Base-by-base conservation (phyloP, 2,113 vertebrate genomes). In the Amphiprion ocellaris region DNA sequence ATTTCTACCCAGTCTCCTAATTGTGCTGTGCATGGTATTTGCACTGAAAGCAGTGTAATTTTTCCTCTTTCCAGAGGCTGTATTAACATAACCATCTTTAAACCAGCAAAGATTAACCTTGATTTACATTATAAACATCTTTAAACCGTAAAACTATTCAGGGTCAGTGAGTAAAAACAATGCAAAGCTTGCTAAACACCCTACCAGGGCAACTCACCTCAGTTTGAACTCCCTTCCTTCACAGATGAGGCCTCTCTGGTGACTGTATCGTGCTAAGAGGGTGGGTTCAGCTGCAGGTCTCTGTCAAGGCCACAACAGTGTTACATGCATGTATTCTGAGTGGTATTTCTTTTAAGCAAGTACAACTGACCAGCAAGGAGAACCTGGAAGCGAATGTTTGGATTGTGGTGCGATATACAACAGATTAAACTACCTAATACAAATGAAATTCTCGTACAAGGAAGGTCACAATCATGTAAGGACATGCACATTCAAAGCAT, bases 261-360 rank as follows among this genome's bases (percentile, higher is more conserved):
- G 80, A 76, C 54, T 84, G 72, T 30, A 50, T 74, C 23, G 14
- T 37, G 39, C 37, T 52, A 69, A 77, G 55, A 28, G 53, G 47
- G 12, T 21, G 69, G 80, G 87, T 84, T 89, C 85, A 91, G 50
- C 59, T 60, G 76, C 66, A 71, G 86, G 87, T 86, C 73, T 81
- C 72, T 63, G 39, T 47, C 28, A 85, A 61, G 66, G 50, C 50
- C 68, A 74, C 1, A 2, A 26, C 23, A 41, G 49, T 49, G 24
- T 44, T 5, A 44, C 30, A 56, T 47, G 23, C 44, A 64, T 49
- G 56, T 49, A 21, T 64, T 61, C 52, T 23, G 44, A 55, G 24
- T 14, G 19, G 21, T 26, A 24, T 49, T 68, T n/a, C 17, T 41
- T 58, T 15, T 12, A 14, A 53, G 23, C 10, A 49, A 64, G 41